These are phyloP conservation scores for Coreius guichenoti DNA, from an alignment of 2,797 vertebrate species.

Conservation along the genomic window DNA sequence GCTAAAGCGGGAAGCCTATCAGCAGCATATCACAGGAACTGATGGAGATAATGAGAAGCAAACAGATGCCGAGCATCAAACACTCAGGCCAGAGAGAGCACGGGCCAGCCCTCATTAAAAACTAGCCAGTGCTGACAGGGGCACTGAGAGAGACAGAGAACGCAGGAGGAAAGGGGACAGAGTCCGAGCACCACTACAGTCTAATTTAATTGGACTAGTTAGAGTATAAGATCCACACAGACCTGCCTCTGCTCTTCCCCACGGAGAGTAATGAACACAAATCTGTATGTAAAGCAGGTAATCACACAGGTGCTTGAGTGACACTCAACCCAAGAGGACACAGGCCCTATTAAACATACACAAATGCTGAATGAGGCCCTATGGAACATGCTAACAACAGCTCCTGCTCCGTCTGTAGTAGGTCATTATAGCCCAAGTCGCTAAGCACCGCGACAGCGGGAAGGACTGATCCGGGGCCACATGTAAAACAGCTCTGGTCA, in stretches of 20 bases:
- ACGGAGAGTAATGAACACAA: slow-evolving; percentile 29
- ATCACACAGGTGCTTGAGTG: slow-evolving; percentile 45
- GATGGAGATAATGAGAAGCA: slow-evolving; percentile 60
- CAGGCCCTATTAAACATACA: slow-evolving; percentile 46
- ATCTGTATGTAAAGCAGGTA: slow-evolving; percentile 48
- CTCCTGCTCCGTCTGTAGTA: background rate
- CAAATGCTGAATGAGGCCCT: slow-evolving; percentile 38
- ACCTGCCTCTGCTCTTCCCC: slow-evolving; percentile 25
- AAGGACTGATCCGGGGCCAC: slow-evolving; percentile 49
- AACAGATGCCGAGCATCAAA: slow-evolving; percentile 59
- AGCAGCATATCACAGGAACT: slow-evolving; percentile 53
- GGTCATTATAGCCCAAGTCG: slow-evolving; percentile 42
- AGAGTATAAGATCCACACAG: slow-evolving; percentile 43
- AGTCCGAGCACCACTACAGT: slow-evolving; percentile 43
- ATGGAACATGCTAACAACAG: slow-evolving; percentile 35
- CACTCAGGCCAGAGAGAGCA: slow-evolving; percentile 54
- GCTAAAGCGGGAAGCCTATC: slow-evolving; percentile 36
- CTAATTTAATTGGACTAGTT: slow-evolving; percentile 47
- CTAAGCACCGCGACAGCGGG: slow-evolving; percentile 50
- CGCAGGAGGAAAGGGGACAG: slow-evolving; percentile 45
- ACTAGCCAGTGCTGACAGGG: slow-evolving; percentile 46
- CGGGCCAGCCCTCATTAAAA: slow-evolving; percentile 42
- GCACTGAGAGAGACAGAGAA: slow-evolving; percentile 10
- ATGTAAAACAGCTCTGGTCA: slow-evolving; percentile 43
- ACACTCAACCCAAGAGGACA: slow-evolving; percentile 42